Percentiles rank a stretch among this genome's conserved stretches.
phyloP scores from a whole-genome alignment of 2,797 vertebrate species.

The Falco naumanni region DNA sequence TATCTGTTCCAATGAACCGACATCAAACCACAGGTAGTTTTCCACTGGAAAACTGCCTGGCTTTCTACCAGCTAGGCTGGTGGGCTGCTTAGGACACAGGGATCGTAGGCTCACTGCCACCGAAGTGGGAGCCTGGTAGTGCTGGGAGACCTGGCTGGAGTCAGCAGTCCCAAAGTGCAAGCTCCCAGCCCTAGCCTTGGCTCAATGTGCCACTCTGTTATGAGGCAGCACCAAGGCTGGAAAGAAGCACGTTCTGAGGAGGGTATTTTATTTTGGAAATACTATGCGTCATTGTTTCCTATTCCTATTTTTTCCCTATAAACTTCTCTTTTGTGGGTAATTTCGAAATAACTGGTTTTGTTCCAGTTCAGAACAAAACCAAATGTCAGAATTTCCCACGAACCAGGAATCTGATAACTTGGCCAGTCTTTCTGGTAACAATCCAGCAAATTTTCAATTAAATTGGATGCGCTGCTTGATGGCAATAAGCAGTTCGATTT shows the following conservation, averaged over 20 bases:
- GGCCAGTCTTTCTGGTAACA: slow-evolving; percentile 30
- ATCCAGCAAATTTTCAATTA: slow-evolving; percentile 4
- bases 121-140: neutral
- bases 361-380: slow-evolving; percentile 60
- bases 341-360: neutral
- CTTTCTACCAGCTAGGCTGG: slow-evolving; percentile 27
- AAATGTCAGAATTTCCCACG: slow-evolving; percentile 67
- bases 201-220: rapidly evolving
- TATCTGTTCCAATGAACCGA: neutral
- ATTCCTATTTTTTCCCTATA: slow-evolving; percentile 44
- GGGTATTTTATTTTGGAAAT: slow-evolving; percentile 46
- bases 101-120: neutral
- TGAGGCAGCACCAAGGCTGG: slow-evolving; percentile 9
- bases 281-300: slow-evolving; percentile 58
- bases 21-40: slow-evolving; percentile 41
- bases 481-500: neutral
- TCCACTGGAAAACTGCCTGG: slow-evolving; percentile 28
- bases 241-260: neutral
- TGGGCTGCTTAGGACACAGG: slow-evolving; percentile 2
- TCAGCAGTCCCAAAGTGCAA: neutral
- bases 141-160: neutral
- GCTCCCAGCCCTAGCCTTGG: neutral
- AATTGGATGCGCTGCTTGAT: neutral
- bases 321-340: slow-evolving; percentile 50
- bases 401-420: slow-evolving; percentile 41